Evolutionary conservation across 2,113 vertebrate species (phyloP).

Genomic region (Boulengeromyrus knoepffleri): DNA sequence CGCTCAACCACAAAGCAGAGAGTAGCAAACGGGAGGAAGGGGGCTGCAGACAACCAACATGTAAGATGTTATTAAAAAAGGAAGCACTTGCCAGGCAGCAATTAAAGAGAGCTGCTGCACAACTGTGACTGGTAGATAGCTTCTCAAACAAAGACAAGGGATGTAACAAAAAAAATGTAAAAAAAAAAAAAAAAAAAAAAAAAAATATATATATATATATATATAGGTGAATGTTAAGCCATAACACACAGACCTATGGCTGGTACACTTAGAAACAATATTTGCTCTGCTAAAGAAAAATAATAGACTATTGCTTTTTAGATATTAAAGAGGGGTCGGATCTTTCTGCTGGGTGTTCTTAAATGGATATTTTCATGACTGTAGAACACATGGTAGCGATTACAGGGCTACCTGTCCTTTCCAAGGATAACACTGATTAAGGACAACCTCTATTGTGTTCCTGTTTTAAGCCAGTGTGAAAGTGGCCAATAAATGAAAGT

Average conservation of each 20-base stretch:
- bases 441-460: conserved; percentile 59
- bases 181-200: too few species aligned
- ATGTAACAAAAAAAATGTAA: not conserved
- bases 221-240: conserved; percentile 13
- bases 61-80: conserved; percentile 40
- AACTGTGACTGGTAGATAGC: conserved; percentile 33
- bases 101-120: conserved; percentile 40
- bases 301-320: conserved; percentile 46
- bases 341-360: conserved; percentile 56
- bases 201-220: not conserved
- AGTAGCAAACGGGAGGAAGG: conserved; percentile 30
- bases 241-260: conserved; percentile 24
- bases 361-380: conserved; percentile 59
- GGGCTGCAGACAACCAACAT: conserved; percentile 35
- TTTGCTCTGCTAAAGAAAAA: conserved; percentile 47
- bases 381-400: conserved; percentile 75
- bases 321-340: conserved; percentile 27
- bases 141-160: conserved; percentile 33
- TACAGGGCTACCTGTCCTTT: conserved; percentile 66
- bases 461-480: conserved; percentile 57
- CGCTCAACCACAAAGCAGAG: conserved; percentile 37
- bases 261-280: conserved; percentile 46
- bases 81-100: conserved; percentile 34
- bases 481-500: conserved; percentile 58
- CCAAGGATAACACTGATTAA: conserved; percentile 63